Evolutionary conservation across 2,113 vertebrate genomes (phyloP).

Genomic region (Paratilapia polleni): DNA sequence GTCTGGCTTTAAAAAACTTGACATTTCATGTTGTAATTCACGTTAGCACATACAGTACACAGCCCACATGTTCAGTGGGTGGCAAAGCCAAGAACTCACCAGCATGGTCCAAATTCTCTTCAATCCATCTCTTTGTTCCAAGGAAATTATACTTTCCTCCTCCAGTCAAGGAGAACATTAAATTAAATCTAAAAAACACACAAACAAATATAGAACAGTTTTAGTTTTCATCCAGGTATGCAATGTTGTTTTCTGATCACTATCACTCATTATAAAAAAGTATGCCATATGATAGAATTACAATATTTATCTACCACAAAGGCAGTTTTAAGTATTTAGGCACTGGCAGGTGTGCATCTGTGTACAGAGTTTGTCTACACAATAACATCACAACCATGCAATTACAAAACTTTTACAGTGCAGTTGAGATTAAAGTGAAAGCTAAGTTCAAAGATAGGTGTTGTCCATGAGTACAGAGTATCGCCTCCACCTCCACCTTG

Average conservation of each 20-base stretch:
- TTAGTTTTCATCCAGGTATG: background rate
- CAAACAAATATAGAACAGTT: background rate
- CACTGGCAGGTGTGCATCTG: too few relatives aligned
- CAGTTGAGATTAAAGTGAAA: background rate
- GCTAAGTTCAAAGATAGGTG: background rate
- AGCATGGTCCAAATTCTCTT: slow-evolving; percentile 83
- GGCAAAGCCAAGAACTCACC: slow-evolving; percentile 55
- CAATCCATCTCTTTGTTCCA: slow-evolving; percentile 83
- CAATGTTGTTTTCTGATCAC: background rate
- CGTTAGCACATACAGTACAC: background rate
- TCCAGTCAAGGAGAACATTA: slow-evolving; percentile 82
- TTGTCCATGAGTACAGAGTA: background rate
- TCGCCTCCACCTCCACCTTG: background rate
- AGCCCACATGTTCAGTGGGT: background rate
- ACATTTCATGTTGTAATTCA: background rate
- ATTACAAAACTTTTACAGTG: background rate
- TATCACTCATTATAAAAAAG: background rate
- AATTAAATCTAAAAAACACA: slow-evolving; percentile 54
- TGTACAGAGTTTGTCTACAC: background rate
- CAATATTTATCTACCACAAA: too few relatives aligned
- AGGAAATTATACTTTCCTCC: slow-evolving; percentile 84
- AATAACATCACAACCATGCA: background rate
- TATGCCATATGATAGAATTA: too few relatives aligned
- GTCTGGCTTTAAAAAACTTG: background rate
- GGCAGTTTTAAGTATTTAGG: too few relatives aligned